Evolutionary conservation across 2,888 invertebrate genomes (phyloP).

Genomic region (Sesamia inferens): DNA sequence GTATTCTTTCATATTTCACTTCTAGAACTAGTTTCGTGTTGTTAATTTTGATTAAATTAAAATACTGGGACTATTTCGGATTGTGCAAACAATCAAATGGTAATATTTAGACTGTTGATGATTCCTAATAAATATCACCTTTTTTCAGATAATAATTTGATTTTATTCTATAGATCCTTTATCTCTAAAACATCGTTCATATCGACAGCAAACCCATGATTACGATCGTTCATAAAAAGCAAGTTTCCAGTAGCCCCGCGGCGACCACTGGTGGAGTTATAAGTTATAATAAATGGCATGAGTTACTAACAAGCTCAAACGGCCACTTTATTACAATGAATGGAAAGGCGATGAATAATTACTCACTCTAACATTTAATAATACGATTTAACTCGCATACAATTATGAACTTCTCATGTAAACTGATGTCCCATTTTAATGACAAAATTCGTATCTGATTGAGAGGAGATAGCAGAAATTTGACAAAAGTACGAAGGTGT

Average conservation of each 20-base stretch:
- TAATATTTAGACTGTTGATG: not conserved
- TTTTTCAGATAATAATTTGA: slow-evolving; percentile 12
- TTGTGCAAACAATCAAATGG: not conserved
- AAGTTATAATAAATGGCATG: slow-evolving; percentile 48
- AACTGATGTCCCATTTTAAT: slow-evolving; percentile 38
- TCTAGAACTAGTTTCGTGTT: slow-evolving; percentile 6
- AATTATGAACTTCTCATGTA: slow-evolving; percentile 39
- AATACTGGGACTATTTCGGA: not conserved
- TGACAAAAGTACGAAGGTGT: not conserved
- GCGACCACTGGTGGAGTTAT: slow-evolving; percentile 17
- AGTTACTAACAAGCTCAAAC: slow-evolving; percentile 35
- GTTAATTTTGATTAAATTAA: slow-evolving; percentile 4
- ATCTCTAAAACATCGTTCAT: slow-evolving; percentile 44
- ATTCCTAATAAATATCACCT: not conserved
- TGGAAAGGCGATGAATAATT: slow-evolving; percentile 61
- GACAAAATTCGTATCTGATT: slow-evolving; percentile 19
- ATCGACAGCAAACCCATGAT: slow-evolving; percentile 40
- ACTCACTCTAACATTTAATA: slow-evolving; percentile 40
- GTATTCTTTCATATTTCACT: slow-evolving; percentile 17
- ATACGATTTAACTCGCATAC: slow-evolving; percentile 29
- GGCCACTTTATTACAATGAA: slow-evolving; percentile 52
- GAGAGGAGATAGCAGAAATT: not conserved
- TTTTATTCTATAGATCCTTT: slow-evolving; percentile 27
- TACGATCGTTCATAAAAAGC: slow-evolving; percentile 49
- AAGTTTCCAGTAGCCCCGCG: slow-evolving; percentile 20